These are phyloP conservation scores for Bibio marci DNA, from an alignment of 2,888 invertebrate species.

Conservation along the genomic window DNA sequence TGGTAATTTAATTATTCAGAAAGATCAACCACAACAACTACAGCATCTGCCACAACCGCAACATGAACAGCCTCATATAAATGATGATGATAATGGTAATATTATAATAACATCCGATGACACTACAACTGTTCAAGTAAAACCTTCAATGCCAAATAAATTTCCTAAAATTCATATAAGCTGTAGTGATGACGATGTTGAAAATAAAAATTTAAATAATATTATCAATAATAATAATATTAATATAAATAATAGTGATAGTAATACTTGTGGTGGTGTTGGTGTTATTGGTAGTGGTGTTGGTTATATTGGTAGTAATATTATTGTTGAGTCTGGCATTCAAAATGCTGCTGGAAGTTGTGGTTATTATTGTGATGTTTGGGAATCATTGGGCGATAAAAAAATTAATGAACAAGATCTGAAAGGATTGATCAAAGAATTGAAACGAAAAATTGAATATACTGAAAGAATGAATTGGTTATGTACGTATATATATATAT, in stretches of 20 bases:
- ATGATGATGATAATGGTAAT: too few relatives aligned
- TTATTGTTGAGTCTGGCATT: conserved; percentile 10
- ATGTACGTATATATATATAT: conserved; percentile 21
- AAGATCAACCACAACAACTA: not conserved
- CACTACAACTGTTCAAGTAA: not conserved
- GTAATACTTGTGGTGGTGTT: conserved; percentile 1
- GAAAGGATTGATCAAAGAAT: conserved; percentile 25
- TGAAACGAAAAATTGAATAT: conserved; percentile 29
- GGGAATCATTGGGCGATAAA: conserved; percentile 1
- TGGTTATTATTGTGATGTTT: conserved; percentile 1
- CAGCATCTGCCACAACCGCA: not conserved
- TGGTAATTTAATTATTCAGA: not conserved
- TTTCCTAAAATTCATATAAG: conserved; percentile 3
- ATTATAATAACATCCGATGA: not conserved
- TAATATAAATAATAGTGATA: conserved; percentile 1
- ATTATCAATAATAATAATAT: conserved; percentile 1
- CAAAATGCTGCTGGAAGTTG: conserved; percentile 7
- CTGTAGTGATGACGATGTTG: not conserved
- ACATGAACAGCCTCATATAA: not conserved
- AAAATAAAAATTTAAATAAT: not conserved
- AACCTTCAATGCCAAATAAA: not conserved
- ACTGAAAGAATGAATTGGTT: conserved; percentile 31
- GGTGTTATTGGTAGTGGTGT: conserved; percentile 7
- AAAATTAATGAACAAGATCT: conserved; percentile 19
- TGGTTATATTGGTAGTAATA: not conserved